A percentile compares a stretch with the other conserved stretches of the same genome.
phyloP scores from a whole-genome alignment of 2,113 vertebrate genomes.

The Eptesicus fuscus region DNA sequence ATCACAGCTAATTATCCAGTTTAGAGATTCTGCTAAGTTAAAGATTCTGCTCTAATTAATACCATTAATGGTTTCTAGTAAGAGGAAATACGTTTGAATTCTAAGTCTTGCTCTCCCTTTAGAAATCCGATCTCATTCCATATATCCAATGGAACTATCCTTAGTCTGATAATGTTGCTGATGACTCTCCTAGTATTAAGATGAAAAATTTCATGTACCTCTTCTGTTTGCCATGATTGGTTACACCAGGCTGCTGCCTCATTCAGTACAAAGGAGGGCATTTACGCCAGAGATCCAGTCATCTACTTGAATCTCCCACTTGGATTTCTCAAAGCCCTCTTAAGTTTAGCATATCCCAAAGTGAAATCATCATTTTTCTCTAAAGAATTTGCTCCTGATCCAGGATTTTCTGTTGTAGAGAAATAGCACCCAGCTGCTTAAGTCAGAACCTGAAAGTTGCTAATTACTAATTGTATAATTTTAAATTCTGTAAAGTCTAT shows the following conservation, averaged over 20 bases:
- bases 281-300: not conserved
- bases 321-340: not conserved
- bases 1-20: constrained; percentile 41
- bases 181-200: not conserved
- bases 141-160: not conserved
- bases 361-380: not conserved
- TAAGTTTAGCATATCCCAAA: not conserved
- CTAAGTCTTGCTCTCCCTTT: constrained; percentile 8
- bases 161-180: not conserved
- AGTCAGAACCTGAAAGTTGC: not conserved
- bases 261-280: not conserved
- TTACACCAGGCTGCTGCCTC: not conserved
- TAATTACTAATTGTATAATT: not conserved
- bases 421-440: not conserved
- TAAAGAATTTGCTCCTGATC: not conserved
- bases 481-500: not conserved
- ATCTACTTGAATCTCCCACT: not conserved
- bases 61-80: constrained; percentile 30
- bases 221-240: not conserved
- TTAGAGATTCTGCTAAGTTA: constrained; percentile 21
- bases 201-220: not conserved
- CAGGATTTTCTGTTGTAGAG: not conserved
- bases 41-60: constrained; percentile 54
- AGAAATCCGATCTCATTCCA: constrained; percentile 42
- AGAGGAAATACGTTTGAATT: constrained; percentile 43